Evolutionary conservation across 2,797 vertebrate genomes (phyloP).

Genomic region (Alectoris magna): DNA sequence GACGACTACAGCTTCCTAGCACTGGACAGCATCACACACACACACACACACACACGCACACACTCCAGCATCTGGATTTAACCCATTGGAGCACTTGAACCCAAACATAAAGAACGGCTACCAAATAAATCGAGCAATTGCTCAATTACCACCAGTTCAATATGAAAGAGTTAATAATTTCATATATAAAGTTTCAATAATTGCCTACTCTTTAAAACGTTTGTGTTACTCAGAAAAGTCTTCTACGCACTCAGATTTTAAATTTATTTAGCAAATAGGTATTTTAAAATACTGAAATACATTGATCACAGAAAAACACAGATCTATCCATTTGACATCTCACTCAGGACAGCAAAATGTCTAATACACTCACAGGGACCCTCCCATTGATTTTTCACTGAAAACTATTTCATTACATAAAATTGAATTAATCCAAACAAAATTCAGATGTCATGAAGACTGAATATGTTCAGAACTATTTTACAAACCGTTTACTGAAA

Average conservation of each 20-base stretch:
- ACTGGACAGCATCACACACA: neutral
- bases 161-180: neutral
- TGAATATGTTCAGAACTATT: fast-evolving
- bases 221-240: neutral
- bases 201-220: neutral
- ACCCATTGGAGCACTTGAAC: neutral
- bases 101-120: neutral
- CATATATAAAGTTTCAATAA: neutral
- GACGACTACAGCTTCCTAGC: neutral
- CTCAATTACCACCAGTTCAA: neutral
- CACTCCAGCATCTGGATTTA: neutral
- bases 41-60: neutral
- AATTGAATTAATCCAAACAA: neutral
- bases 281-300: neutral
- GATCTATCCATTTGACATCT: neutral
- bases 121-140: neutral
- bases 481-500: neutral
- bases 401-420: neutral
- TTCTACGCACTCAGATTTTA: neutral
- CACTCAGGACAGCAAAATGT: neutral
- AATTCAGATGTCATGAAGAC: fast-evolving
- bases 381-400: neutral
- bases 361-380: neutral
- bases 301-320: neutral
- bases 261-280: neutral